A percentile compares a stretch with the other conserved stretches of the same genome.
Evolutionary conservation across 2,797 vertebrate species (phyloP).

Genomic region (Pristis pectinata): DNA sequence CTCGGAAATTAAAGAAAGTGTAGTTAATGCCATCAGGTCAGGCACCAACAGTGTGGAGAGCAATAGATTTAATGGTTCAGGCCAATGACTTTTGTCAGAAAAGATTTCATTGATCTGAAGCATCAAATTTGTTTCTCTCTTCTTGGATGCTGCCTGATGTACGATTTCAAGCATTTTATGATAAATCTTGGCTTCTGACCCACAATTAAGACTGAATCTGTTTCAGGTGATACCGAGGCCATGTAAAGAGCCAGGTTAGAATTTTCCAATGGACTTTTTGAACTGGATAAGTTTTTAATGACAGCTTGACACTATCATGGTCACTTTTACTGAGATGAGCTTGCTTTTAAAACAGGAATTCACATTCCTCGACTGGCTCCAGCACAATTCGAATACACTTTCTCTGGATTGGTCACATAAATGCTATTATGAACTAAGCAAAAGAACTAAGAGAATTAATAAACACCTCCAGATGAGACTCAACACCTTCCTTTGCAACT

Average conservation of each 20-base stretch:
- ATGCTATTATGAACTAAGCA: not conserved
- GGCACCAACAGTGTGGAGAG: not conserved
- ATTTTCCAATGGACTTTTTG: not conserved
- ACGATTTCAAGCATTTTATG: no score
- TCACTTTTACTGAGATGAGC: not conserved
- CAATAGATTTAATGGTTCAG: no score
- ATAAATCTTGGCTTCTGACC: no score
- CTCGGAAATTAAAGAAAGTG: not conserved
- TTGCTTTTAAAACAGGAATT: not conserved
- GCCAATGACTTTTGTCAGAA: not conserved
- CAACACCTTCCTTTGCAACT: no score
- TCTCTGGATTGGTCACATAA: not conserved
- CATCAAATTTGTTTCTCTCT: no score
- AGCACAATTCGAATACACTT: not conserved
- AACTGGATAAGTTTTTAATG: not conserved
- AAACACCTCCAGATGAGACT: no score
- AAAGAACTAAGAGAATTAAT: not conserved
- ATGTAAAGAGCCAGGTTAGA: not conserved
- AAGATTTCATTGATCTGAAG: not conserved
- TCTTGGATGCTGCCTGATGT: no score
- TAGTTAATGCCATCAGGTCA: not conserved
- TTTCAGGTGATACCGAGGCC: not conserved
- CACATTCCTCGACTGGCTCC: not conserved
- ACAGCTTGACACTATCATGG: not conserved
- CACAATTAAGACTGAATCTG: not conserved